Conservation (phyloP, 2,113 vertebrate genomes). For the Platycercus adscitus region DNA sequence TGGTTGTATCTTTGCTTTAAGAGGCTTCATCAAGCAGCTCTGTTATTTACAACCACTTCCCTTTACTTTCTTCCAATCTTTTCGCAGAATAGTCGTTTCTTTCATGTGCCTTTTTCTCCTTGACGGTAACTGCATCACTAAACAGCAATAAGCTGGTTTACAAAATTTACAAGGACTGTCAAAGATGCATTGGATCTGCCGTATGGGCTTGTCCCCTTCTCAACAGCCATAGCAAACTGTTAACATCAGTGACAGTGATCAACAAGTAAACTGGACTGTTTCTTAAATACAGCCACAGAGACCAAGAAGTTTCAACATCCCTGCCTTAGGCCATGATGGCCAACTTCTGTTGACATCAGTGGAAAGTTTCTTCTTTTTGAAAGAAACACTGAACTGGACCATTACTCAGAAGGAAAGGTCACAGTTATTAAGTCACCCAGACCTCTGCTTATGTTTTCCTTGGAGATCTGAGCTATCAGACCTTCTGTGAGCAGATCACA, state of each 20-base stretch:
- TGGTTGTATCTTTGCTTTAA: not conserved
- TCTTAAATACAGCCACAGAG: not conserved
- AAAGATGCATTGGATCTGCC: not conserved
- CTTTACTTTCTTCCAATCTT: not conserved
- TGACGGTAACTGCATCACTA: not conserved
- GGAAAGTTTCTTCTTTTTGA: conserved; percentile 1
- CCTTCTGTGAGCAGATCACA: not conserved
- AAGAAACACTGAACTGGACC: not conserved
- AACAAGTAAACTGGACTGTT: not conserved
- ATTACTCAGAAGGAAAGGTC: conserved; percentile 46
- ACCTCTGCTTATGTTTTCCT: not conserved
- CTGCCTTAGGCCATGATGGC: not conserved
- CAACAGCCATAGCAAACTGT: not conserved
- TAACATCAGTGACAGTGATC: not conserved
- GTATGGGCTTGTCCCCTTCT: not conserved
- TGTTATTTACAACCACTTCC: not conserved
- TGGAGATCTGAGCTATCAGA: not conserved
- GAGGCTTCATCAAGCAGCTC: not conserved
- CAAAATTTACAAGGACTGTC: not conserved
- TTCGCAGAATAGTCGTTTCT: not conserved
- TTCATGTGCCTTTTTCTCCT: not conserved
- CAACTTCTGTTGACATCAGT: conserved; percentile 3
- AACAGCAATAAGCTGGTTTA: not conserved
- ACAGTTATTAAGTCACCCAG: not conserved
- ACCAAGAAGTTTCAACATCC: not conserved